Evolutionary conservation across 2,888 invertebrate species (phyloP).

Genomic region (Priocnemis perturbator): DNA sequence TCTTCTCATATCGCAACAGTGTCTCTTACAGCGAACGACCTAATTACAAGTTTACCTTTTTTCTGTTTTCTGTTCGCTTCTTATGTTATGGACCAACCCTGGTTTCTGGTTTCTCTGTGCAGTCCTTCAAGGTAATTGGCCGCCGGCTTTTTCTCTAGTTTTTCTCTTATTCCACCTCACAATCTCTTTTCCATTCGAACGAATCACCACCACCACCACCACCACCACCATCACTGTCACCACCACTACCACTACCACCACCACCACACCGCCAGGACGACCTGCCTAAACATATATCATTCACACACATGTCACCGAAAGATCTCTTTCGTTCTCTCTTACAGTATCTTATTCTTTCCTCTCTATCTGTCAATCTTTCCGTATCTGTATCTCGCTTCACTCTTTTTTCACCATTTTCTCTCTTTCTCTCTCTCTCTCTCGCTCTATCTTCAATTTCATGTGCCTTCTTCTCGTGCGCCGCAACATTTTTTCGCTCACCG

Average conservation of each 20-base stretch:
- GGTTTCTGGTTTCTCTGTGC: conserved; percentile 74
- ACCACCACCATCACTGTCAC: conserved; percentile 1
- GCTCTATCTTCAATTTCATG: conserved; percentile 28
- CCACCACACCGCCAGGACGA: background rate
- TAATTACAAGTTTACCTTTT: conserved; percentile 69
- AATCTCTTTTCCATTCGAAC: conserved; percentile 21
- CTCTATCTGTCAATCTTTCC: background rate
- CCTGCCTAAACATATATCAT: background rate
- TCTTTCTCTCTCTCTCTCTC: conserved; percentile 25
- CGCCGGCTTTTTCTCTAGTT: conserved; percentile 62
- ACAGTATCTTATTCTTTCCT: conserved; percentile 4
- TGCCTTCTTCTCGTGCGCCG: conserved; percentile 37
- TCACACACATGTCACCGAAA: background rate
- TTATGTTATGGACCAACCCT: conserved; percentile 72
- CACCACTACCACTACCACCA: background rate
- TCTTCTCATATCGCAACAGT: conserved; percentile 39
- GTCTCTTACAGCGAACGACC: conserved; percentile 62
- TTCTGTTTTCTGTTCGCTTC: conserved; percentile 74
- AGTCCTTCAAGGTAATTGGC: conserved; percentile 74
- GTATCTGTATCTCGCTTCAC: background rate
- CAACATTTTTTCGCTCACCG: conserved; percentile 46
- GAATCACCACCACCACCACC: conserved; percentile 5
- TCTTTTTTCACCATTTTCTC: conserved; percentile 26
- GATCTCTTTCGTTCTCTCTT: background rate
- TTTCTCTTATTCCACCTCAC: conserved; percentile 15